A percentile compares a stretch with the other conserved stretches of the same genome.
These are phyloP conservation scores for Siphonodentalium dalli DNA, from an alignment of 2,888 invertebrate genomes.

Conservation along the genomic window DNA sequence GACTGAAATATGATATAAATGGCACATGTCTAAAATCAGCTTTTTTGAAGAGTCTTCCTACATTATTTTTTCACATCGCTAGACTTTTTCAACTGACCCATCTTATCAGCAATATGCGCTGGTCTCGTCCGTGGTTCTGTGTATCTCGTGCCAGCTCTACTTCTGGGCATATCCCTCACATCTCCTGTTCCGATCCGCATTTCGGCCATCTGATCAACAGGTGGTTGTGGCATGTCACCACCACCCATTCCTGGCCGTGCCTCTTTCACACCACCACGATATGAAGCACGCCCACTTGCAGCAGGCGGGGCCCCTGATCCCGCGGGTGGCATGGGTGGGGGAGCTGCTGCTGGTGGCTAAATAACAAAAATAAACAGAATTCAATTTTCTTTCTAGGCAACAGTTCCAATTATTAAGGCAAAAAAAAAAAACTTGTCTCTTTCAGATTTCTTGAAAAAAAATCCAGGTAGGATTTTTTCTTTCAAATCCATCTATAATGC, in stretches of 20 bases:
- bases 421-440: too few relatives aligned
- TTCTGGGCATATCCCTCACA: slow-evolving; percentile 17
- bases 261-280: slow-evolving; percentile 48
- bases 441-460: too few relatives aligned
- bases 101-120: slow-evolving; percentile 41
- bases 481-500: too few relatives aligned
- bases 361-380: too few relatives aligned
- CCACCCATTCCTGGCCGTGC: slow-evolving; percentile 40
- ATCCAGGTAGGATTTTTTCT: too few relatives aligned
- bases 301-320: slow-evolving; percentile 37
- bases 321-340: slow-evolving; percentile 27
- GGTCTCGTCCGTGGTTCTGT: slow-evolving; percentile 40
- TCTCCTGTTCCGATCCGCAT: slow-evolving; percentile 37
- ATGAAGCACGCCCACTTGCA: slow-evolving; percentile 49
- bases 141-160: slow-evolving; percentile 24
- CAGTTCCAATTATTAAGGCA: too few relatives aligned
- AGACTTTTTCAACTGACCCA: slow-evolving; percentile 33
- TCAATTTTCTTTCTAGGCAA: too few relatives aligned
- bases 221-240: slow-evolving; percentile 31
- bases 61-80: too few relatives aligned
- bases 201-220: slow-evolving; percentile 36
- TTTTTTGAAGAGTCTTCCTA: too few relatives aligned
- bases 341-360: slow-evolving; percentile 19
- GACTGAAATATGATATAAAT: too few relatives aligned
- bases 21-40: too few relatives aligned